Percentiles rank a stretch among this genome's conserved stretches.
These are phyloP conservation scores for Stegana nigrithorax DNA, from an alignment of 2,888 invertebrate genomes.

Conservation along the genomic window DNA sequence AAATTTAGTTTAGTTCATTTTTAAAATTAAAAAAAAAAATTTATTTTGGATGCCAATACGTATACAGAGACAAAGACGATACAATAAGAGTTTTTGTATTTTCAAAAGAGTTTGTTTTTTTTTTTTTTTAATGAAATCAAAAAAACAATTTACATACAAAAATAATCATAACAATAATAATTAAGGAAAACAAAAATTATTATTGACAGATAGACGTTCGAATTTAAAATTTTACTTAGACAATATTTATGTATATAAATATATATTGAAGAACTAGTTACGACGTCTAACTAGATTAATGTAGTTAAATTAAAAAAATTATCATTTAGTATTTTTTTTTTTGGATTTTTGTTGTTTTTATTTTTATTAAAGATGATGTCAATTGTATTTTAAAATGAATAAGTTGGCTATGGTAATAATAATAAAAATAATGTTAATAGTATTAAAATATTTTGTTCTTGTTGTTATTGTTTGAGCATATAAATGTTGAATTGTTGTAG, in stretches of 20 bases:
- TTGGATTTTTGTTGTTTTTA: conserved; percentile 24
- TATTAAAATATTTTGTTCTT: conserved; percentile 1
- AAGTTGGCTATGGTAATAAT: too few relatives aligned
- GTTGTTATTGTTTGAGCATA: neutral
- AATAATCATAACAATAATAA: conserved; percentile 29
- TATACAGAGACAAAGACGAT: conserved; percentile 3
- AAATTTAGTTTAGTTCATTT: conserved; percentile 49
- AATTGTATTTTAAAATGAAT: too few relatives aligned
- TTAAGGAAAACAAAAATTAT: conserved; percentile 23
- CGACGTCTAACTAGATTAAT: conserved; percentile 16
- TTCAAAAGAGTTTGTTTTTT: too few relatives aligned
- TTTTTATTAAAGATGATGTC: conserved; percentile 20
- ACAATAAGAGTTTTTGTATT: too few relatives aligned
- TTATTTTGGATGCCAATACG: neutral
- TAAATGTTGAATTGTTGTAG: conserved; percentile 3
- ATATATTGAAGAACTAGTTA: conserved; percentile 11
- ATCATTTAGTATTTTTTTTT: conserved; percentile 2
- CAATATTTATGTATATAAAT: conserved; percentile 25
- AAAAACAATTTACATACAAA: conserved; percentile 26
- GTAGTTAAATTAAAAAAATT: conserved; percentile 19
- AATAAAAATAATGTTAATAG: too few relatives aligned
- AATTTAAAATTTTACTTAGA: conserved; percentile 31
- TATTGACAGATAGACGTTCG: conserved; percentile 3
- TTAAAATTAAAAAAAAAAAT: neutral
- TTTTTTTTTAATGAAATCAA: too few relatives aligned